phyloP scores from a whole-genome alignment of 2,888 invertebrate genomes.

The Eupithecia pulchellata region DNA sequence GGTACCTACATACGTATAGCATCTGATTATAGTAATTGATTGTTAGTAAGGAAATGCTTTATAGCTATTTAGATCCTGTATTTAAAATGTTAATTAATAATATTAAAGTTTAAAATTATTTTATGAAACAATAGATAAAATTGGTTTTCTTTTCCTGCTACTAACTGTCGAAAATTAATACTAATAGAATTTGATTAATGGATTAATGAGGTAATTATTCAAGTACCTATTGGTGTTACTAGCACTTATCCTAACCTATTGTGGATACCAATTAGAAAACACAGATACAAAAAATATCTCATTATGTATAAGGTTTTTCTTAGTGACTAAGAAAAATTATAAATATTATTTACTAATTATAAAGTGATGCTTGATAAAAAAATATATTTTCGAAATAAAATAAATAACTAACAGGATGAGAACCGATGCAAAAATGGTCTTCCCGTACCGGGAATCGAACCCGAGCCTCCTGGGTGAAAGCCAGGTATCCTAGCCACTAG shows the following conservation, averaged over 20 bases:
- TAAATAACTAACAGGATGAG: neutral
- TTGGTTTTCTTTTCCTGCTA: neutral
- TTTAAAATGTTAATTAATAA: neutral
- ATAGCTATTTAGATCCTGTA: neutral
- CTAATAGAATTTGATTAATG: no score
- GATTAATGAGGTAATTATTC: neutral
- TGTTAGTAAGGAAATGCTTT: neutral
- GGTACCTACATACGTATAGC: neutral
- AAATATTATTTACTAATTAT: no score
- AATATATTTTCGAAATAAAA: neutral
- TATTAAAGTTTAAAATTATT: neutral
- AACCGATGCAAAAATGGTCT: constrained; percentile 45
- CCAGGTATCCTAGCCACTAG: constrained; percentile 90
- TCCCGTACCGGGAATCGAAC: constrained; percentile 90
- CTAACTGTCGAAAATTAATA: no score
- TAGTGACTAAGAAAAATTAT: no score
- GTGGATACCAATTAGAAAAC: neutral
- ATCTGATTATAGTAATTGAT: neutral
- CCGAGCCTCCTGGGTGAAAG: constrained; percentile 91
- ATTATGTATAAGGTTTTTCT: no score
- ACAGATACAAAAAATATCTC: neutral
- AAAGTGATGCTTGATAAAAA: neutral
- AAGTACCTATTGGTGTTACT: neutral
- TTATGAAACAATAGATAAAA: neutral
- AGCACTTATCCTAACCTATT: neutral